Evolutionary conservation across 1,140 invertebrate species (phyloP).

Genomic region (Parasteatoda tepidariorum): DNA sequence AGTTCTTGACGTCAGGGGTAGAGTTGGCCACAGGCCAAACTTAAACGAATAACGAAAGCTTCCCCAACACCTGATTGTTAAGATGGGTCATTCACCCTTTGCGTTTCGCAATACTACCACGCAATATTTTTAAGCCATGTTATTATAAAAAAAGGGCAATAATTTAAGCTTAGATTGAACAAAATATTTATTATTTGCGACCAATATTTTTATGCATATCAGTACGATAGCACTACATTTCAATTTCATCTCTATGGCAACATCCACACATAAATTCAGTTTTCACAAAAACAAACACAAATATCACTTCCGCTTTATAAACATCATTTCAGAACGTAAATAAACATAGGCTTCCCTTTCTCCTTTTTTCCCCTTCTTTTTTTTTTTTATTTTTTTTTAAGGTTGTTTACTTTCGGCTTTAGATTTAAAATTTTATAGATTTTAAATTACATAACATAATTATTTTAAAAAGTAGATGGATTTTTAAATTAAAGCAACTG

Average conservation of each 20-base stretch:
- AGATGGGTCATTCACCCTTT: constrained; percentile 46
- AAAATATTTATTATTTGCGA: no score
- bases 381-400: no score
- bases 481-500: no score
- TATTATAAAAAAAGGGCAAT: background rate
- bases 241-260: background rate
- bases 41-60: background rate
- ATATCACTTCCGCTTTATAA: background rate
- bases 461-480: no score
- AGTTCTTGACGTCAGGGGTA: constrained; percentile 5
- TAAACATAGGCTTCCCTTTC: no score
- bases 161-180: no score
- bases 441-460: no score
- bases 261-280: background rate
- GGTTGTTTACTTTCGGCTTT: no score
- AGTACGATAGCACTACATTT: background rate
- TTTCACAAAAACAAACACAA: background rate
- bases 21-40: constrained; percentile 31
- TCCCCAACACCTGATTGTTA: constrained; percentile 43
- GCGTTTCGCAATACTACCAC: constrained; percentile 23
- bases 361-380: no score
- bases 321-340: background rate
- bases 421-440: no score
- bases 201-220: background rate
- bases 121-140: background rate